Evolutionary conservation across 2,797 vertebrate genomes (phyloP).

Genomic region (Florisuga fusca): DNA sequence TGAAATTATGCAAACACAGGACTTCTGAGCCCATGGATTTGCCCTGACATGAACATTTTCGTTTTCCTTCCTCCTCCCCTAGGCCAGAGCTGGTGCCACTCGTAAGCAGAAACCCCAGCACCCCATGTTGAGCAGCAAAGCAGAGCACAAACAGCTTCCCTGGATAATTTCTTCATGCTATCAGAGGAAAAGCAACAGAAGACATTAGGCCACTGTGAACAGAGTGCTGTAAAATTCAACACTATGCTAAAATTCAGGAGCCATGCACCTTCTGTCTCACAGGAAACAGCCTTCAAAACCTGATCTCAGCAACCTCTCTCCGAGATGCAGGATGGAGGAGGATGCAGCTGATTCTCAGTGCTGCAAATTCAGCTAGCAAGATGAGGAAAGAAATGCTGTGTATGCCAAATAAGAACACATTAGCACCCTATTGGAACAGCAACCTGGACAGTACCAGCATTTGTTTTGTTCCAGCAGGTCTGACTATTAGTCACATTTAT

Average conservation of each 20-base stretch:
- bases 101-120: neutral
- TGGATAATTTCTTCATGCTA: neutral
- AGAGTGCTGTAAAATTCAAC: neutral
- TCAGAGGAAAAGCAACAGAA: neutral
- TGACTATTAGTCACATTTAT: slow-evolving; percentile 12
- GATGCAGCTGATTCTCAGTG: neutral
- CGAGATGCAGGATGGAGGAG: neutral
- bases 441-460: neutral
- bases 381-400: neutral
- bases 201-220: neutral
- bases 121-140: neutral
- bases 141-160: neutral
- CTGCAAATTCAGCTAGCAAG: slow-evolving; percentile 16
- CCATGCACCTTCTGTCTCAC: neutral
- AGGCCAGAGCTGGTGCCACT: neutral
- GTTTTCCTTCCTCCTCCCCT: neutral
- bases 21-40: neutral
- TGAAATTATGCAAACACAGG: neutral
- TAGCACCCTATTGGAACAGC: neutral
- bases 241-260: neutral
- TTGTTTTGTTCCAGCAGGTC: slow-evolving; percentile 14
- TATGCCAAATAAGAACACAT: neutral
- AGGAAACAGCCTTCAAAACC: neutral
- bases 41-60: neutral
- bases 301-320: neutral